phyloP scores from a whole-genome alignment of 92 coral and sea anemone genomes.

The Nematostella vectensis region DNA sequence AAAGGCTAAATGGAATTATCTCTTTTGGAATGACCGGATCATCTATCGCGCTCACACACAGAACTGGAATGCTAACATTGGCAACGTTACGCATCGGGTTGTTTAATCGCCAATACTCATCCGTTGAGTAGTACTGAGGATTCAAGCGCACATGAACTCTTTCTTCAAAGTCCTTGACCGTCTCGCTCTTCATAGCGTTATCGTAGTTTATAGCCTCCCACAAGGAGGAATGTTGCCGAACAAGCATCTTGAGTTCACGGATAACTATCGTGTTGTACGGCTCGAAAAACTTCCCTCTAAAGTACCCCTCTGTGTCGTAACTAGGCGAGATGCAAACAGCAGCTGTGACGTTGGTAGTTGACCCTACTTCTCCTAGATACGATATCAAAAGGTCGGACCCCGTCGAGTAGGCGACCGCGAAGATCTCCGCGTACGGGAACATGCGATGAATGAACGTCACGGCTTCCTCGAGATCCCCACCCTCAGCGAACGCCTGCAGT shows the following conservation, averaged over 20 bases:
- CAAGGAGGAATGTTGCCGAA: slow-evolving; percentile 78
- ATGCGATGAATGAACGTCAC: slow-evolving; percentile 57
- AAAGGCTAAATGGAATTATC: slow-evolving; percentile 83
- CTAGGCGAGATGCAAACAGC: slow-evolving; percentile 92
- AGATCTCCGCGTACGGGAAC: slow-evolving; percentile 81
- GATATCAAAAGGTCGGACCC: slow-evolving; percentile 81
- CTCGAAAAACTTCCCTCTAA: slow-evolving; percentile 56
- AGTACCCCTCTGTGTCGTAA: slow-evolving; percentile 73
- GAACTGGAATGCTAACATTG: slow-evolving; percentile 70
- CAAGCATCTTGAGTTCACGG: slow-evolving; percentile 50
- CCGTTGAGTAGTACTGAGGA: slow-evolving; percentile 52
- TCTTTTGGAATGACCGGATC: slow-evolving; percentile 88
- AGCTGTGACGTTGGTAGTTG: slow-evolving; percentile 37
- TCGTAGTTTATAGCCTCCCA: slow-evolving; percentile 65
- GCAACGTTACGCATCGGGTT: slow-evolving; percentile 84
- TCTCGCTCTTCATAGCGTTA: slow-evolving; percentile 57
- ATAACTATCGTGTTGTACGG: slow-evolving; percentile 83
- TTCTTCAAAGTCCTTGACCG: slow-evolving; percentile 75
- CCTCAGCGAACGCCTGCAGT: slow-evolving; percentile 77
- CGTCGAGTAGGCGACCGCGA: slow-evolving; percentile 72
- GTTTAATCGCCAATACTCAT: slow-evolving; percentile 68
- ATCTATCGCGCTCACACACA: slow-evolving; percentile 86
- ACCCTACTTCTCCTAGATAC: slow-evolving; percentile 71
- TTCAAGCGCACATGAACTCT: slow-evolving; percentile 69
- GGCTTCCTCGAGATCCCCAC: slow-evolving; percentile 80